A percentile compares a stretch with the other conserved stretches of the same genome.
Conservation (phyloP, 2,113 vertebrate genomes). For the Limanda limanda region DNA sequence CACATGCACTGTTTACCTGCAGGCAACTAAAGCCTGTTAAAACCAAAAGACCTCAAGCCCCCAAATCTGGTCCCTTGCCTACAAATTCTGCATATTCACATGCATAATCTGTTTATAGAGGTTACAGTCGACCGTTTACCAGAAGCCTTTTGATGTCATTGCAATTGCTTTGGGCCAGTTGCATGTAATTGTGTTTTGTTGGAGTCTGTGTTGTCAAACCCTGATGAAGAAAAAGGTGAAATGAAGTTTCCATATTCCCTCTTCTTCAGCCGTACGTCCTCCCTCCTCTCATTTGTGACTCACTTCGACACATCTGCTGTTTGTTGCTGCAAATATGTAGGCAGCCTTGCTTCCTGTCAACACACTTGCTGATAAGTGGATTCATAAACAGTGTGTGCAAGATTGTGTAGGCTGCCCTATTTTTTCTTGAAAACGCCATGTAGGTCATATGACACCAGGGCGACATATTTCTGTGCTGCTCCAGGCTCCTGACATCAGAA, state of each 20-base stretch:
- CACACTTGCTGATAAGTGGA: constrained; percentile 32
- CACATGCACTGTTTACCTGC: too few relatives aligned
- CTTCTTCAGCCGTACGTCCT: background rate
- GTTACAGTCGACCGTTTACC: too few relatives aligned
- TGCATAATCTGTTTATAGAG: too few relatives aligned
- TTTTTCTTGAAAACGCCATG: constrained; percentile 58
- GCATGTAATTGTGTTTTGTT: background rate
- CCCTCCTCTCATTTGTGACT: constrained; percentile 46
- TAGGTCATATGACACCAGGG: constrained; percentile 67
- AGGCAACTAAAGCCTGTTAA: too few relatives aligned
- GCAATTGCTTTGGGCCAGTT: background rate
- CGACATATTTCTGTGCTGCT: constrained; percentile 49
- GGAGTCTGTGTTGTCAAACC: background rate
- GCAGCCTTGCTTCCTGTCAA: constrained; percentile 48
- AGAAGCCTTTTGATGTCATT: too few relatives aligned
- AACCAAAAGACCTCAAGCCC: too few relatives aligned
- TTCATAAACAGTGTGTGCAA: constrained; percentile 41
- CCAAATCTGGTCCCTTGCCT: too few relatives aligned
- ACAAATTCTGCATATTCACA: too few relatives aligned
- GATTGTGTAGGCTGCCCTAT: constrained; percentile 68
- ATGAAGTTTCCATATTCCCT: background rate
- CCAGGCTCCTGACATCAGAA: constrained; percentile 52
- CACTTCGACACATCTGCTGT: constrained; percentile 40
- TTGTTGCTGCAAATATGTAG: constrained; percentile 42
- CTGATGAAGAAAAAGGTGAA: background rate